Evolutionary conservation across 2,797 vertebrate genomes (phyloP), one percentile per base, ranked within the genome.

Genomic region (Enteromius trimaculatus): DNA sequence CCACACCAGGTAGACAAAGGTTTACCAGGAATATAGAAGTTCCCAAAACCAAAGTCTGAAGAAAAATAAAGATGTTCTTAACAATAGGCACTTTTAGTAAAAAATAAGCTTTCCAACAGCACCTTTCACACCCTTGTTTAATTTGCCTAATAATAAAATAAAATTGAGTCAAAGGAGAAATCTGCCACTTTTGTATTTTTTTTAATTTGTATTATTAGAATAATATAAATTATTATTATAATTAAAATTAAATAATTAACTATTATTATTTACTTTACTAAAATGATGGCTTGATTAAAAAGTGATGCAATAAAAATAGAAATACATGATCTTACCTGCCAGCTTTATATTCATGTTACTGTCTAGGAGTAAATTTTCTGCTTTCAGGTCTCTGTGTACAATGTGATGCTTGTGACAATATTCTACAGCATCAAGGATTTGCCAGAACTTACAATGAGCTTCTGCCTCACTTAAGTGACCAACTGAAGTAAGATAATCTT

Each of bases 331-430:
- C 1, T 16, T 82, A 97, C 96, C 96, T 94, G 96, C 96, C 80
- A 97, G 95, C 90, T 97, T 97, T 92, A 96, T 95, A 90, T 96
- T 96, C 96, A 96, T 96, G 91, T 96, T 94, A 89, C 75, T 94
- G 86, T 97, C 96, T 0, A 97, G 94, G 83, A 97, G 88, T 7
- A 96, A 92, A 68, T 97, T 97, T 90, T 96, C 96, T 29, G 95
- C 96, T 83, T 97, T 96, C 78, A 96, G 94, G 90, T 97, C 96
- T 37, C 96, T 92, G 85, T 97, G 96, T 26, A 97, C 95, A 81
- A 97, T 92, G 76, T 95, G 95, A 81, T 92, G 92, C 55, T 91
- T 89, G 1, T 97, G 96, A 88, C 96, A 96, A 85, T 96, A 97
- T 78, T 96, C 96, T 77, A 97, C 95, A 0, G 96, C 96, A 0